phyloP scores from a whole-genome alignment of 2,888 invertebrate species.

The Calameuta pallipes region DNA sequence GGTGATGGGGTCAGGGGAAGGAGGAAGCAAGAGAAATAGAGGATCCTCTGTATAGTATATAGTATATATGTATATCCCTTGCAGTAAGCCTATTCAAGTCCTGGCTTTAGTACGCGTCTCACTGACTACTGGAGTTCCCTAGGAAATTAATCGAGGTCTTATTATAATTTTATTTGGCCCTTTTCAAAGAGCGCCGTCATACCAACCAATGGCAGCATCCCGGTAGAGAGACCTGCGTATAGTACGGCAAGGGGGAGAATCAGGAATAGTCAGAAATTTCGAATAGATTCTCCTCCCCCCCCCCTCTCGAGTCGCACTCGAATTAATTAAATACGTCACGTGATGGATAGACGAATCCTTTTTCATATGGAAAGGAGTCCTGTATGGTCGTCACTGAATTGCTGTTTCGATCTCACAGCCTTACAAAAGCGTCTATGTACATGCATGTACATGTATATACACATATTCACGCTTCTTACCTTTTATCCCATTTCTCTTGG shows the following conservation, averaged over 20 bases:
- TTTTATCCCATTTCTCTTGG: no score
- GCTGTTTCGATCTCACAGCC: no score
- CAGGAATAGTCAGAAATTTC: no score
- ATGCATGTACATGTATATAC: no score
- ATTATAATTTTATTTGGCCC: conserved; percentile 59
- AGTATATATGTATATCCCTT: conserved; percentile 21
- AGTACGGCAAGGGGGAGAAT: no score
- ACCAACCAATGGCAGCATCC: not conserved
- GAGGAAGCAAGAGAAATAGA: not conserved
- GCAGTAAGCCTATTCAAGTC: conserved; percentile 54
- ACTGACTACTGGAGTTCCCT: conserved; percentile 55
- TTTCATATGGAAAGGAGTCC: not conserved
- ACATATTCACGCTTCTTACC: no score
- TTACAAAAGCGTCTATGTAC: no score
- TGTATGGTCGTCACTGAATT: no score
- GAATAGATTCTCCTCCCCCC: no score
- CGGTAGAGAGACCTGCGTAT: no score
- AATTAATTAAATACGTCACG: conserved; percentile 19
- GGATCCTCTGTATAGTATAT: not conserved
- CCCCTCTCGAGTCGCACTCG: conserved; percentile 5
- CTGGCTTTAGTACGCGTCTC: conserved; percentile 46
- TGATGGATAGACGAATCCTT: conserved; percentile 19
- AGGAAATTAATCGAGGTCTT: conserved; percentile 62
- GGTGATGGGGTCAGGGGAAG: conserved; percentile 14
- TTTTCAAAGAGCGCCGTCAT: conserved; percentile 36